phyloP scores from a whole-genome alignment of 2,797 vertebrate genomes.

The Falco columbarius region DNA sequence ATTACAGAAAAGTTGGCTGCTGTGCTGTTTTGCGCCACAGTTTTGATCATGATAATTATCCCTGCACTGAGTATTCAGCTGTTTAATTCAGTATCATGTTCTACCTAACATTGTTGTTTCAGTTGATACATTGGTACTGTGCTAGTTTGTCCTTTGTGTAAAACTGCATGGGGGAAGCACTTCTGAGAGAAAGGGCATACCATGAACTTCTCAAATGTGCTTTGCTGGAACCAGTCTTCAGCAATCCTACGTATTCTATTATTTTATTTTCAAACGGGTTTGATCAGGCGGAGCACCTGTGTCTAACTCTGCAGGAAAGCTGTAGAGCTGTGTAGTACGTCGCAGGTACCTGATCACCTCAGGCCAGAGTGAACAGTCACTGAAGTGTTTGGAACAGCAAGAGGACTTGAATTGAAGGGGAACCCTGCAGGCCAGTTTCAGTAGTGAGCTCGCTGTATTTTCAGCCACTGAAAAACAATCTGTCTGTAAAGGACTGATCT shows the following conservation, averaged over 20 bases:
- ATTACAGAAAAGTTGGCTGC: background rate
- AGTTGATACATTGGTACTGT: background rate
- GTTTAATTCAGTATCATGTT: background rate
- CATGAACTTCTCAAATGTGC: background rate
- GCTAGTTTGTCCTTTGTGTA: background rate
- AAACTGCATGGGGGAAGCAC: background rate
- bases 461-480: background rate
- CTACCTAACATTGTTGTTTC: background rate
- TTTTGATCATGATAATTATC: background rate
- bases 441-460: background rate
- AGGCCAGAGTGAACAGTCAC: background rate
- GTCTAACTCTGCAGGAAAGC: background rate
- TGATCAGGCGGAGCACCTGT: background rate
- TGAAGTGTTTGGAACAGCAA: background rate
- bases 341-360: background rate
- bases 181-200: background rate
- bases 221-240: background rate
- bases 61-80: background rate
- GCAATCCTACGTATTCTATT: background rate
- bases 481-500: background rate
- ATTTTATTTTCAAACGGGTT: background rate
- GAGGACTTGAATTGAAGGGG: background rate
- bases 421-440: background rate
- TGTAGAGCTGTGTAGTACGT: background rate
- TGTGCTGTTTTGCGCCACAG: background rate